Percentiles rank a stretch among this genome's conserved stretches.
Conservation (phyloP, 2,113 vertebrate species). For the Hirundichthys speculiger region DNA sequence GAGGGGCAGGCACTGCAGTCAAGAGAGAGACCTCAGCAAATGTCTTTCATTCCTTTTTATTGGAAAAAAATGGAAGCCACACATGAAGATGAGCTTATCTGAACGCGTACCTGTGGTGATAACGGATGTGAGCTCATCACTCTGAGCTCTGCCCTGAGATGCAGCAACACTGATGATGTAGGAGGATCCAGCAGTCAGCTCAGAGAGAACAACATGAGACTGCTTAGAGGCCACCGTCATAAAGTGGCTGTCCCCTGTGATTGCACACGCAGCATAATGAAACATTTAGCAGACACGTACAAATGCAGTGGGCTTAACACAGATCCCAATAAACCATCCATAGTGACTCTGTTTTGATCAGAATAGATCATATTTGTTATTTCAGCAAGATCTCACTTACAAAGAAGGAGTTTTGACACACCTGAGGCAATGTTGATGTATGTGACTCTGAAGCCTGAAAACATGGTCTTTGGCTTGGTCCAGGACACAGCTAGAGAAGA, state of each 20-base stretch:
- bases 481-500: slow-evolving; percentile 76
- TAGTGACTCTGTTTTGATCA: not conserved
- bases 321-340: too few species aligned
- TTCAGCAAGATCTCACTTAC: not conserved
- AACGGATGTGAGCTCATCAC: slow-evolving; percentile 81
- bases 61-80: not conserved
- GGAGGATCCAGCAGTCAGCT: slow-evolving; percentile 79
- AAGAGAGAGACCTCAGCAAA: slow-evolving; percentile 9
- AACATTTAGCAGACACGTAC: too few species aligned
- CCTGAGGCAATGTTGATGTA: slow-evolving; percentile 78
- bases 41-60: slow-evolving; percentile 1
- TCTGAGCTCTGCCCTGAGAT: slow-evolving; percentile 79
- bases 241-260: slow-evolving; percentile 82
- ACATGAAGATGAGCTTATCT: not conserved
- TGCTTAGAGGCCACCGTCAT: slow-evolving; percentile 70
- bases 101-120: slow-evolving; percentile 84
- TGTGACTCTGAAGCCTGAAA: slow-evolving; percentile 73
- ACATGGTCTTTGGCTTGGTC: slow-evolving; percentile 75
- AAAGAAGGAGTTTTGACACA: slow-evolving; percentile 26
- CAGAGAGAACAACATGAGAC: slow-evolving; percentile 73
- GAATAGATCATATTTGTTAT: not conserved
- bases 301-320: too few species aligned
- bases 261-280: slow-evolving; percentile 10
- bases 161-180: slow-evolving; percentile 86
- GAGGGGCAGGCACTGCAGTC: slow-evolving; percentile 84